Evolutionary conservation across 2,113 vertebrate species (phyloP), one percentile per base, ranked within the genome.

Genomic region (Rhineura floridana): DNA sequence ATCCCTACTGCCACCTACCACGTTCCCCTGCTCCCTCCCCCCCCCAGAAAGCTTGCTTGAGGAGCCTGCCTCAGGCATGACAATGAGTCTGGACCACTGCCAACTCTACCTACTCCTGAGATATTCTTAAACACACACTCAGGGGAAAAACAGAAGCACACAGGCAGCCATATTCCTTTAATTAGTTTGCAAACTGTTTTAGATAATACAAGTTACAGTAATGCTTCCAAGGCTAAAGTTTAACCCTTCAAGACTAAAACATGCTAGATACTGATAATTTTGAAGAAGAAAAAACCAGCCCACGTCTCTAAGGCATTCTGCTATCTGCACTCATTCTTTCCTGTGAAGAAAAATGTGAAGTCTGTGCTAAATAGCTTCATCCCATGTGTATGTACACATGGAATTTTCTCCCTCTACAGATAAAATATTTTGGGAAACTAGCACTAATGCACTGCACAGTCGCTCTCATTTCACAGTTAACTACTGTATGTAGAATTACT

Each of bases 401-500:
- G 72, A 15, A 81, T 52, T 28, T 17, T 69, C 8, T 84, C 42
- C 46, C 48, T 59, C 84, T 82, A 33, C 1, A 19, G 12, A 48
- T 36, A 62, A 89, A 73, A 73, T 89, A n/a, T 63, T 70, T 15
- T 13, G 55, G 52, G 88, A 59, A 84, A 55, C n/a, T 75, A 83
- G 50, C 85, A 91, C 85, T 69, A 81, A 76, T 59, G 44, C 33
- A 59, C 70, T 17, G 30, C 70, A 84, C 0, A 87, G 80, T 55
- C 67, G 17, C 30, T 89, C 82, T 77, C 62, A 48, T 76, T 84
- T 89, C 79, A 73, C 65, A 65, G 76, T 79, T 69, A 62, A 1
- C 36, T 63, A 55, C 30, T 89, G 48, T 11, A 69, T n/a, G n/a
- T 70, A 81, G 73, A 92, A 90, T 82, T 67, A 86, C 75, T 90